phyloP scores from a whole-genome alignment of 2,888 invertebrate species.

The Hydraecia micacea region DNA sequence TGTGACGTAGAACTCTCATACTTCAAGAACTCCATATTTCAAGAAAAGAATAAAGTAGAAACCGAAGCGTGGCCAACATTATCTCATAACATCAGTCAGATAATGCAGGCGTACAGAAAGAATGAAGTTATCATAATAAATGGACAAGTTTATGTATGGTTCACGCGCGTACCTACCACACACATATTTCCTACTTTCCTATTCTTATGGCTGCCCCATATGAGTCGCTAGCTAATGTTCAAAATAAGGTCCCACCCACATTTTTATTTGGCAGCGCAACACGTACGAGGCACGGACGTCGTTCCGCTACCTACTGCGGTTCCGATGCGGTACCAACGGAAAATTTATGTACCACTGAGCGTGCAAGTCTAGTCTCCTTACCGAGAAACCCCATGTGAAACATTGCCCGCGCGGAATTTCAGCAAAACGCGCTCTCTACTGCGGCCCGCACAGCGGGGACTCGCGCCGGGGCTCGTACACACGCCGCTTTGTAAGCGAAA shows the following conservation, averaged over 20 bases:
- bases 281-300: conserved; percentile 81
- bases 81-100: conserved; percentile 50
- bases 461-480: conserved; percentile 58
- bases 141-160: conserved; percentile 61
- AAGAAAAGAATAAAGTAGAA: conserved; percentile 52
- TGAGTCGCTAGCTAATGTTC: conserved; percentile 65
- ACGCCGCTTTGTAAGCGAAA: conserved; percentile 79
- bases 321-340: conserved; percentile 86
- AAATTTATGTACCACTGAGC: conserved; percentile 88
- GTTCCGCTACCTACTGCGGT: conserved; percentile 87
- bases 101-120: conserved; percentile 60
- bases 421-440: conserved; percentile 76
- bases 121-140: conserved; percentile 64
- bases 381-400: conserved; percentile 76
- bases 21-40: conserved; percentile 45
- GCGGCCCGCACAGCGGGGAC: conserved; percentile 70
- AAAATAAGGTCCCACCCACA: conserved; percentile 73
- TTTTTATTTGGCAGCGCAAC: conserved; percentile 86
- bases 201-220: conserved; percentile 52
- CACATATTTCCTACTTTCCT: conserved; percentile 59
- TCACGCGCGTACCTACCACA: conserved; percentile 45
- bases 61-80: conserved; percentile 43
- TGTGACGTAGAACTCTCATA: too few species aligned
- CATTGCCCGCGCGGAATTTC: conserved; percentile 75
- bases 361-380: conserved; percentile 83